Percentiles rank a stretch among this genome's conserved stretches.
phyloP scores from a whole-genome alignment of 2,113 vertebrate species.

The Hydrolagus affinis region DNA sequence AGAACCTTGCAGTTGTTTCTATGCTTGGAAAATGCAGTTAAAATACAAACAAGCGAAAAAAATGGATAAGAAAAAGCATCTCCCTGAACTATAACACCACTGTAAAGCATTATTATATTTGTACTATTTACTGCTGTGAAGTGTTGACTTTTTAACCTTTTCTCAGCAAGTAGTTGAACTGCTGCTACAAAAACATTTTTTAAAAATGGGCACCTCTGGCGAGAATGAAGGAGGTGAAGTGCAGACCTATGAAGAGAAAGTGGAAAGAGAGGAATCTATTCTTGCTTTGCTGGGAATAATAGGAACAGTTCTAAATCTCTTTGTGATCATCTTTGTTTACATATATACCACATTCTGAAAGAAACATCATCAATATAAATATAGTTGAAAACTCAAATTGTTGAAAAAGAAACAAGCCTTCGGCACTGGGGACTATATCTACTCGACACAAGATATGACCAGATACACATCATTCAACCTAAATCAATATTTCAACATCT shows the following conservation, averaged over 20 bases:
- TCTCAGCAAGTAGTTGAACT: conserved; percentile 62
- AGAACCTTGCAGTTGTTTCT: not conserved
- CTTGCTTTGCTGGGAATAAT: conserved; percentile 76
- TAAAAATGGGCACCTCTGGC: conserved; percentile 74
- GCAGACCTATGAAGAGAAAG: conserved; percentile 69
- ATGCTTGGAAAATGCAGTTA: not conserved
- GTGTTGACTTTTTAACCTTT: conserved; percentile 41
- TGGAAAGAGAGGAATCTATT: conserved; percentile 82
- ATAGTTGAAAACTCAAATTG: not conserved
- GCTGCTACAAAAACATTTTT: conserved; percentile 56
- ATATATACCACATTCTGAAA: conserved; percentile 78
- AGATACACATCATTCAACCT: not conserved
- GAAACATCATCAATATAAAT: conserved; percentile 35
- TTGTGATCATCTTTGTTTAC: conserved; percentile 80
- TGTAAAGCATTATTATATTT: not conserved
- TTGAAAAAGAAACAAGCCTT: conserved; percentile 17
- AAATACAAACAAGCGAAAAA: not conserved
- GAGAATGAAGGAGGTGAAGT: conserved; percentile 71
- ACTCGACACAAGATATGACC: not conserved
- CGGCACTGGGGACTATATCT: not conserved
- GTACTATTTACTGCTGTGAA: not conserved
- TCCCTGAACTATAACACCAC: not conserved
- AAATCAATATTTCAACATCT: not conserved
- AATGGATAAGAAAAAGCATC: not conserved
- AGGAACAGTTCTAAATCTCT: conserved; percentile 79